Percentiles rank a stretch among this genome's conserved stretches.
phyloP scores from a whole-genome alignment of 2,888 invertebrate species.

The Stenodera caucasica region DNA sequence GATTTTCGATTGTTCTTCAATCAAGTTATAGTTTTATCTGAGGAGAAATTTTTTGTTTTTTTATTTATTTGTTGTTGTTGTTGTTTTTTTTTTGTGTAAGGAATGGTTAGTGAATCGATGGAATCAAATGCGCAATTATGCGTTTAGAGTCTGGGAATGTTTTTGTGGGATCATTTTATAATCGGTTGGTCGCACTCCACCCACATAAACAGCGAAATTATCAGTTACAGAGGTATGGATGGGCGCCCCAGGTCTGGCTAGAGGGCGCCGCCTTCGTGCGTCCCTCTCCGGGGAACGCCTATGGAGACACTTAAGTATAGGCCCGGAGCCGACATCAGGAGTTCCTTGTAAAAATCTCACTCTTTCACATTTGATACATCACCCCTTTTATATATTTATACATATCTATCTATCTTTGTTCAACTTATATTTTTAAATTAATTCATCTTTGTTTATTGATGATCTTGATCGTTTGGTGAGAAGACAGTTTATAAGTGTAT shows the following conservation, averaged over 20 bases:
- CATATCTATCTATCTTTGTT: not conserved
- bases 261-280: constrained; percentile 49
- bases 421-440: not conserved
- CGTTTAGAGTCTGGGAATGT: constrained; percentile 43
- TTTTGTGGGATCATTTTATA: constrained; percentile 45
- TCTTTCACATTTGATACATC: constrained; percentile 33
- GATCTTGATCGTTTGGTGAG: not conserved
- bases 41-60: too few relatives aligned
- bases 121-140: constrained; percentile 43
- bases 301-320: constrained; percentile 55
- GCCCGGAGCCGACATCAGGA: constrained; percentile 43
- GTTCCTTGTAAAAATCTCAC: constrained; percentile 29
- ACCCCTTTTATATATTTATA: constrained; percentile 9
- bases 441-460: not conserved
- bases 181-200: constrained; percentile 47
- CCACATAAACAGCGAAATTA: constrained; percentile 53
- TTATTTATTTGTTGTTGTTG: too few relatives aligned
- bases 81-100: too few relatives aligned
- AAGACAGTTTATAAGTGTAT: not conserved
- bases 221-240: constrained; percentile 47
- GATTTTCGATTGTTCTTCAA: too few relatives aligned
- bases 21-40: too few relatives aligned
- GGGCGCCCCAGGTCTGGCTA: constrained; percentile 51
- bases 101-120: constrained; percentile 4
- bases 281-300: constrained; percentile 50